Evolutionary conservation across 1,140 invertebrate genomes (phyloP), one percentile per base, ranked within the genome.

Genomic region (Drosophila sproati): DNA sequence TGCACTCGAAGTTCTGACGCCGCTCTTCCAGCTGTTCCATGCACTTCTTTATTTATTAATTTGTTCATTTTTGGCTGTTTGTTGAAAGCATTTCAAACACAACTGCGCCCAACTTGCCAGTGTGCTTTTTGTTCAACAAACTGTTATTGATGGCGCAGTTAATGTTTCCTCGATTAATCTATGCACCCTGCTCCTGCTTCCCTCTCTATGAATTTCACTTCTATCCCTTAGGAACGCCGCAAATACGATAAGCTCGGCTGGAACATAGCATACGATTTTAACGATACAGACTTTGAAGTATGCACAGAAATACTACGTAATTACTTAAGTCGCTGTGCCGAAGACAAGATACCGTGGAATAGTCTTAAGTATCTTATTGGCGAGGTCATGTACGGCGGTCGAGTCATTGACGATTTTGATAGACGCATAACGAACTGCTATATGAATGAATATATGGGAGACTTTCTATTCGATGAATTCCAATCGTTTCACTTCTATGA

Each of bases 211-310:
- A 20, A 45, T 34, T 62, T 52, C 51, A 6, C 41, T 37, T 35
- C 66, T 37, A 39, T 70, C 7, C 51, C n/a, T 54, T 85, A 97
- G 95, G 97, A 98, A 92, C 94, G 97, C 50, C 94, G 97, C 79
- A 98, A 98, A 92, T 98, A 98, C 90, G 96, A 96, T 80, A 98
- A 98, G 93, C 96, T 98, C 62, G 97, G 97, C 2, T 98, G 97
- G 97, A 98, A 98, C 88, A 97, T 98, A 67, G 94, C 94, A 47
- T 98, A 98, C 89, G 97, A 98, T 93, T 98, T 98, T 92, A 98
- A 97, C 87, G 97, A 98, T 93, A 96, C 96, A 0, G 98, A 98
- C 93, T 98, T 98, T 90, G 95, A 95, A 63, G 97, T 98, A 10
- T 97, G 96, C 91, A 95, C 96, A 66, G 95, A 96, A 86, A 98